phyloP scores from a whole-genome alignment of 2,888 invertebrate genomes.

The Diogma glabrata region DNA sequence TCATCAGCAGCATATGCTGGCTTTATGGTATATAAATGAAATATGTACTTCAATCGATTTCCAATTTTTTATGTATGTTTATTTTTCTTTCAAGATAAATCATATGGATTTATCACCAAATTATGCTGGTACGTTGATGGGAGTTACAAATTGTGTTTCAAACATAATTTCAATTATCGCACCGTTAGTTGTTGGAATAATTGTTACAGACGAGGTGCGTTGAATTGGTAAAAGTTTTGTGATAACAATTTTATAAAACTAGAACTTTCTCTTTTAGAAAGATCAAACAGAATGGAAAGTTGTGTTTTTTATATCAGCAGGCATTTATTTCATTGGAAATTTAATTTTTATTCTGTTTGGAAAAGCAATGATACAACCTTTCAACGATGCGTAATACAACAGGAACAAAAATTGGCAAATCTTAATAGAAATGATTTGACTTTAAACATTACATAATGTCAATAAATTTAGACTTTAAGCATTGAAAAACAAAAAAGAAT shows the following conservation, averaged over 20 bases:
- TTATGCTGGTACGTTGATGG: constrained; percentile 54
- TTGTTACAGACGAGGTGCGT: constrained; percentile 37
- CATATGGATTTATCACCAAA: constrained; percentile 52
- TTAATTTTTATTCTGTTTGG: constrained; percentile 53
- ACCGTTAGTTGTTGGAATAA: constrained; percentile 42
- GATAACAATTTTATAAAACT: no score
- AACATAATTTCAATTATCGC: constrained; percentile 47
- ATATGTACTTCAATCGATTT: no score
- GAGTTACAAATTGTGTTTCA: constrained; percentile 47
- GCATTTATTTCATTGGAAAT: constrained; percentile 51
- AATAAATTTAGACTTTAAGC: no score
- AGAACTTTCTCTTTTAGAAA: constrained; percentile 22
- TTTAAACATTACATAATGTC: no score
- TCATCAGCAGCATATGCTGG: constrained; percentile 50
- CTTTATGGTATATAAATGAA: constrained; percentile 40
- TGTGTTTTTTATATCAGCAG: constrained; percentile 56
- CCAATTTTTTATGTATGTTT: no score
- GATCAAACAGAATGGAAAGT: constrained; percentile 51
- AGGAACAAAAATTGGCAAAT: no score
- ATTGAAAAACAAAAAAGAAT: no score
- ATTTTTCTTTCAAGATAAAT: constrained; percentile 38
- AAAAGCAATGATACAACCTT: constrained; percentile 50
- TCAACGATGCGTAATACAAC: no score
- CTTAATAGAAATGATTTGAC: no score
- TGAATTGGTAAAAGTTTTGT: background rate